Evolutionary conservation across 2,888 invertebrate genomes (phyloP), one percentile per base, ranked within the genome.

Genomic region (Pachycephus smyrnensis): DNA sequence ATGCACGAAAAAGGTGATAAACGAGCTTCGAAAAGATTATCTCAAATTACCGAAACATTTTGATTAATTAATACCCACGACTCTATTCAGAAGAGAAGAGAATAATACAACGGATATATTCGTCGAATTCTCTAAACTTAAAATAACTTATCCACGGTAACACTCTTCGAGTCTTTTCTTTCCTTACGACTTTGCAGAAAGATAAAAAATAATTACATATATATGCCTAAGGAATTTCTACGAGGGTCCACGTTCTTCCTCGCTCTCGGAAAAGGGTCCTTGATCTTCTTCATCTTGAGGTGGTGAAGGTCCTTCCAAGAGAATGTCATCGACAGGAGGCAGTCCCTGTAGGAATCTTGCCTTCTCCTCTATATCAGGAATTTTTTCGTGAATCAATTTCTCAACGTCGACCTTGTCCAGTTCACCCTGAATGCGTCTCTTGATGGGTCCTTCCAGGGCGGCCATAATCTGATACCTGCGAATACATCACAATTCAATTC

Each of bases 391-490:
- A 80, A 97, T 95, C 78, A 95, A 90, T 81, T 94, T 93, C 88
- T 97, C 97, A 2, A 96, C 94, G 86, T 97, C 94, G 33, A 97
- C 92, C 86, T 94, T 94, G 88, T 97, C 94, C 71, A 97, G 91
- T 85, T 96, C 95, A 84, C 95, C 94, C 88, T 96, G 96, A 4
- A 97, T 92, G 80, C 95, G 94, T 84, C 94, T 94, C 88, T 94
- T 96, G 4, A 97, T 91, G 0, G 97, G 97, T 68, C 94, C 94
- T 91, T 97, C 97, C 69, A 97, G 89, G 0, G 96, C 96, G 87
- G 97, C 96, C 94, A 97, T 96, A 80, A 97, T 96, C 92, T 97
- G 97, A 89, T 97, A 96, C 77, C 91, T 91, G 79, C 9, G 36
- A 37, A 68, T 37, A 77, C 55, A 23, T 55, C 9, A 23, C 23